A percentile compares a stretch with the other conserved stretches of the same genome.
Conservation (phyloP, 2,113 vertebrate species). For the Notechis scutatus region DNA sequence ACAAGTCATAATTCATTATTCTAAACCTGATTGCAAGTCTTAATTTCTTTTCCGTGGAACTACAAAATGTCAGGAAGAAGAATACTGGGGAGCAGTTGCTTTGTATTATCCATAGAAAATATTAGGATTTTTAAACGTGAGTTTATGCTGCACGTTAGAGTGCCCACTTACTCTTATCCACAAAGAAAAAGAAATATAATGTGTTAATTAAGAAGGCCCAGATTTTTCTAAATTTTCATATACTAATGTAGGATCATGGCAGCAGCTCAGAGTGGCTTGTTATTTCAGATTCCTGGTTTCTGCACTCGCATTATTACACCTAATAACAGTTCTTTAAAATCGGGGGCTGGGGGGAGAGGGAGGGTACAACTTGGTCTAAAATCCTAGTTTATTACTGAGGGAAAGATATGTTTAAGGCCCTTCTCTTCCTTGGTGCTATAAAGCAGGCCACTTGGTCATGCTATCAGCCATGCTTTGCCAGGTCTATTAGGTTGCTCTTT, state of each 20-base stretch:
- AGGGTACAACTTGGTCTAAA: background rate
- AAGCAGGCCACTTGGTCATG: background rate
- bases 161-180: background rate
- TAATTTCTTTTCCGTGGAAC: background rate
- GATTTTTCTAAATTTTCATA: background rate
- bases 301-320: background rate
- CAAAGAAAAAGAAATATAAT: background rate
- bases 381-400: background rate
- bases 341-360: accelerated
- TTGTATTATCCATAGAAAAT: background rate
- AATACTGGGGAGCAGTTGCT: background rate
- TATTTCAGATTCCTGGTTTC: background rate
- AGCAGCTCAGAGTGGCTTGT: background rate
- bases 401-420: background rate
- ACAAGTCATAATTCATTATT: background rate
- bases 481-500: background rate
- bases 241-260: background rate
- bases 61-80: background rate
- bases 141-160: background rate
- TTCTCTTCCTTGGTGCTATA: background rate
- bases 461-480: background rate
- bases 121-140: background rate
- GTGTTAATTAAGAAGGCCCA: background rate
- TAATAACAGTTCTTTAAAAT: background rate
- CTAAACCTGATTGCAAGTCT: background rate